phyloP scores from a whole-genome alignment of 2,113 vertebrate genomes.

The Scolopax mira region DNA sequence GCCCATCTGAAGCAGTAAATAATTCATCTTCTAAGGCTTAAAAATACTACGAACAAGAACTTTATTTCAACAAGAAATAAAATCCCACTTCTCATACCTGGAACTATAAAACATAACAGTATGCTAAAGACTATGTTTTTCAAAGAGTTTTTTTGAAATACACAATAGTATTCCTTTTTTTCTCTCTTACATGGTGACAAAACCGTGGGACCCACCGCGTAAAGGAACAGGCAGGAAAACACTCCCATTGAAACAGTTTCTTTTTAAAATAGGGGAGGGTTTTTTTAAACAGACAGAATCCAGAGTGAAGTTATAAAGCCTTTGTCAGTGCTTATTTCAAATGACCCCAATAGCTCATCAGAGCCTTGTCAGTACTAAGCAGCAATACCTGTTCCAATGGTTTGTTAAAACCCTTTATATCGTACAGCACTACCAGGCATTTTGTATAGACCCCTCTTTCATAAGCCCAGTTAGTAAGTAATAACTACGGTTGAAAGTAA shows the following conservation, averaged over 20 bases:
- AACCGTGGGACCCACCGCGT: not conserved
- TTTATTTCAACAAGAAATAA: not conserved
- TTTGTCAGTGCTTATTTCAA: not conserved
- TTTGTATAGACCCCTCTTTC: not conserved
- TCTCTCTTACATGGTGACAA: rapidly evolving
- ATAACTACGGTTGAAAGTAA: not conserved
- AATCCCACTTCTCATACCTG: not conserved
- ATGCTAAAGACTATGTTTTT: not conserved
- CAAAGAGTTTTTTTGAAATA: not conserved
- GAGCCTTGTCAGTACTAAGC: not conserved
- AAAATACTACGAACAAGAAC: not conserved
- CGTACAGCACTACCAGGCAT: rapidly evolving
- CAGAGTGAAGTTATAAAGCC: not conserved
- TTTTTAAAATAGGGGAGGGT: not conserved
- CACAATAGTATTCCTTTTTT: not conserved
- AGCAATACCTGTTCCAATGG: not conserved
- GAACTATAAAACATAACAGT: not conserved
- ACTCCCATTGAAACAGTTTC: not conserved
- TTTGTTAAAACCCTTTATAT: not conserved
- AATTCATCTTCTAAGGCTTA: not conserved
- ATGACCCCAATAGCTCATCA: not conserved
- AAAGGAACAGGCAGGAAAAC: not conserved
- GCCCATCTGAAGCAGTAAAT: not conserved
- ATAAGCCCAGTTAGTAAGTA: not conserved
- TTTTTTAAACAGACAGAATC: not conserved